A percentile compares a stretch with the other conserved stretches of the same genome.
Conservation (phyloP, 2,797 vertebrate genomes). For the Melanotaenia trifasciata region DNA sequence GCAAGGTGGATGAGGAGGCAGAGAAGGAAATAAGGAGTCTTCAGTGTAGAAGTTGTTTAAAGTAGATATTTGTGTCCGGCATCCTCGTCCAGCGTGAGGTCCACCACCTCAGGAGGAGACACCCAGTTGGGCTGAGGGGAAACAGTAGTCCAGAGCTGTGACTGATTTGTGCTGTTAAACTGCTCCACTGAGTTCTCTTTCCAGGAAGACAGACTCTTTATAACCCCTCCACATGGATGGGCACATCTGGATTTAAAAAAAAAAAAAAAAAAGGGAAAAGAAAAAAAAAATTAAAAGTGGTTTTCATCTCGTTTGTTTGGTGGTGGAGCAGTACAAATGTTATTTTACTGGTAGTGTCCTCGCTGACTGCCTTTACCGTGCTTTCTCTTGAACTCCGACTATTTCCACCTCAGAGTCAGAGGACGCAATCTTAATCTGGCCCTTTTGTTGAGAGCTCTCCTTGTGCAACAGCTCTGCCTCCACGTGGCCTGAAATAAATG, state of each 20-base stretch:
- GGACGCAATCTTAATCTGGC: conserved; percentile 91
- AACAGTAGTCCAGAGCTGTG: conserved; percentile 92
- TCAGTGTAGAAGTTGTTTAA: conserved; percentile 82
- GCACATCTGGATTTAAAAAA: conserved; percentile 81
- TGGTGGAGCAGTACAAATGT: neutral
- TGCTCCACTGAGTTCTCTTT: conserved; percentile 87
- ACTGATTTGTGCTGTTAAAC: conserved; percentile 84
- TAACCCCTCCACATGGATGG: conserved; percentile 95
- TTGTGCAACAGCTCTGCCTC: conserved; percentile 86
- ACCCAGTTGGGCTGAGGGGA: conserved; percentile 92
- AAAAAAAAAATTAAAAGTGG: conserved; percentile 12
- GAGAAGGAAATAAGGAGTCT: conserved; percentile 65
- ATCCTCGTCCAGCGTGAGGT: conserved; percentile 97
- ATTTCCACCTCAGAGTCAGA: conserved; percentile 98
- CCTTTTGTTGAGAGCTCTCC: conserved; percentile 85
- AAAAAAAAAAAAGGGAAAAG: neutral
- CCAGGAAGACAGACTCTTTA: conserved; percentile 95
- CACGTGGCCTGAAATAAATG: conserved; percentile 85
- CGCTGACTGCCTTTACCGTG: conserved; percentile 84
- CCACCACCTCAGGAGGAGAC: conserved; percentile 94
- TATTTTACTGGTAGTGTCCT: conserved; percentile 3
- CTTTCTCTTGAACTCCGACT: conserved; percentile 94
- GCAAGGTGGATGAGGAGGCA: conserved; percentile 72
- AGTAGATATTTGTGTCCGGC: conserved; percentile 94
- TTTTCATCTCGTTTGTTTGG: neutral